Conservation (phyloP, 2,888 invertebrate genomes). For the Muscina levida region DNA sequence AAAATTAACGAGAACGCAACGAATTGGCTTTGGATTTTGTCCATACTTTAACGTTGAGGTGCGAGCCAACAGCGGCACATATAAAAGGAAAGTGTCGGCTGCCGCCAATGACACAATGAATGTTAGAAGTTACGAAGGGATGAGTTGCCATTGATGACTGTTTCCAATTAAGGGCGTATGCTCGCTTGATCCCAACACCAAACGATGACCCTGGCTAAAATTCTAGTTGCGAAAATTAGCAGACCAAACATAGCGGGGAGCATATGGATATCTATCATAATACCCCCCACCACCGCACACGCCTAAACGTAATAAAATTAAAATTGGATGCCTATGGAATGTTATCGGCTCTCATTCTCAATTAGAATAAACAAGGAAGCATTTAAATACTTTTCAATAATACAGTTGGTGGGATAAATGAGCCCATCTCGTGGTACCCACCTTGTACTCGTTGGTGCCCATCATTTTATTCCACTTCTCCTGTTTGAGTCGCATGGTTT, state of each 20-base stretch:
- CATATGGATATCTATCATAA: too few species aligned
- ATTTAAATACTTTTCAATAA: slow-evolving; percentile 31
- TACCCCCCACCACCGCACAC: too few species aligned
- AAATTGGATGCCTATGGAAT: background rate
- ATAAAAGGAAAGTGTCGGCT: too few species aligned
- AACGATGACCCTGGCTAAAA: too few species aligned
- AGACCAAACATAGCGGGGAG: too few species aligned
- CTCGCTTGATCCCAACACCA: too few species aligned
- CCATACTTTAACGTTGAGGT: slow-evolving; percentile 1
- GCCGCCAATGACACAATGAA: too few species aligned
- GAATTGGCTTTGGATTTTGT: slow-evolving; percentile 15
- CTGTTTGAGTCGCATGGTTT: slow-evolving; percentile 72
- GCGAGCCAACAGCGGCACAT: too few species aligned
- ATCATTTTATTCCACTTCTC: slow-evolving; percentile 75
- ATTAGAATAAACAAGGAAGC: slow-evolving; percentile 14
- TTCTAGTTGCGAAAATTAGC: too few species aligned
- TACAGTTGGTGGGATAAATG: slow-evolving; percentile 32
- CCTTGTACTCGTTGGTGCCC: slow-evolving; percentile 70
- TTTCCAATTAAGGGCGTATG: too few species aligned
- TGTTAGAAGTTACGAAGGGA: too few species aligned
- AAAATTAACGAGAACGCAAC: slow-evolving; percentile 1
- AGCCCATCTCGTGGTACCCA: slow-evolving; percentile 50
- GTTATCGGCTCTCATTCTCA: slow-evolving; percentile 25
- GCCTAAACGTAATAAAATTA: background rate
- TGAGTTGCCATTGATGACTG: too few species aligned